Conservation (phyloP, 23 tunicate species). For the Trididemnum clinides region DNA sequence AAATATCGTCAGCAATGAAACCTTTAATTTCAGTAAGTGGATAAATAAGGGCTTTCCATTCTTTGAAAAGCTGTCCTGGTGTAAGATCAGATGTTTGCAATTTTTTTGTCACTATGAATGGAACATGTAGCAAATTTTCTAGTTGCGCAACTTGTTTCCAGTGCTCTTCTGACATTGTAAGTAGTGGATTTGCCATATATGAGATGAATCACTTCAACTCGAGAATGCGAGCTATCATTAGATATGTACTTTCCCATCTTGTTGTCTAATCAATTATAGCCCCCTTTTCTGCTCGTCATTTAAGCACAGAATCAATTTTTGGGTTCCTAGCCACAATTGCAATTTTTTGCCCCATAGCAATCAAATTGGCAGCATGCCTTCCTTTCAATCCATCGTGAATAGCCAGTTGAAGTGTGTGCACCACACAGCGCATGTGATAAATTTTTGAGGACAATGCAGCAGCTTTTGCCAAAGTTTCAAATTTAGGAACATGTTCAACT, state of each 20-base stretch:
- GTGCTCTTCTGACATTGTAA: neutral
- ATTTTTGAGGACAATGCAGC: neutral
- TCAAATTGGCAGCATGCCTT: neutral
- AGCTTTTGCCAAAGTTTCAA: neutral
- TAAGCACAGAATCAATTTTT: neutral
- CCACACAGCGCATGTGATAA: neutral
- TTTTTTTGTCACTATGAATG: neutral
- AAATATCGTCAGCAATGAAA: neutral
- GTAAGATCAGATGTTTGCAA: neutral
- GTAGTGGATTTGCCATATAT: neutral
- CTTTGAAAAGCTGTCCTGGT: neutral
- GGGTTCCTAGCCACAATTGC: neutral
- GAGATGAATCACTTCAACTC: neutral
- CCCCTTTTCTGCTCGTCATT: neutral
- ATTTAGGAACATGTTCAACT: too few species aligned
- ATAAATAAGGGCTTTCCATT: neutral
- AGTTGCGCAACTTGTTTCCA: neutral
- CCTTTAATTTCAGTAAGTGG: neutral
- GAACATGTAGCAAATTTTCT: neutral
- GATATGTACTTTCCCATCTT: slow-evolving; percentile 10
- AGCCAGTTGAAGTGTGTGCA: neutral
- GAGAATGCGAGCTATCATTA: neutral
- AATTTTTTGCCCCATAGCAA: neutral
- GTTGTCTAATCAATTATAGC: neutral
- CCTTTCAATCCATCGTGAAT: neutral